Base-by-base conservation (phyloP, 2,888 invertebrate genomes). In the Isoperla grammatica region DNA sequence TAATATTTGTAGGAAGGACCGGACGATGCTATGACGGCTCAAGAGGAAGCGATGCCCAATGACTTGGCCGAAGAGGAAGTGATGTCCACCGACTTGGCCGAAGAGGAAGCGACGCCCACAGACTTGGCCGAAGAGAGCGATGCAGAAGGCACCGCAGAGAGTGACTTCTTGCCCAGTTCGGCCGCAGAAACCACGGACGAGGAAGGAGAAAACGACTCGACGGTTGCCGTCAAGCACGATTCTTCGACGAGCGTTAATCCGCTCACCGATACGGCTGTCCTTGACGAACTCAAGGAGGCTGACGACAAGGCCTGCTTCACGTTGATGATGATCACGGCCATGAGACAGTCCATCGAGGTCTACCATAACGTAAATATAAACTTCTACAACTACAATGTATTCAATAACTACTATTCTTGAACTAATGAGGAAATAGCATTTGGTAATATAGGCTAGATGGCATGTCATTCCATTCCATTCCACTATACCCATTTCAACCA, bases 301-400 rank as follows among this genome's bases (percentile, higher is more conserved):
- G 78, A 79, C 63, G 69, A 72, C 12, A 75, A 79, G 60, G 76
- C 76, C 3, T 73, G 72, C 64, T 75, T 75, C 59, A 78, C 79
- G 0, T 74, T 76, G n/a, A 69, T 71, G 60, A 71, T 77, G 29
- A 76, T 78, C 40, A 68, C 68, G 22, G 74, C 75, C 55, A 64
- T 80, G n/a, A 74, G 73, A 65, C 67, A 67, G 20, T 65, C 74
- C 55, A 74, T 78, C 8, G 70, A 68, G 1, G 71, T 73, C 64
- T 68, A 78, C 29, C 65, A 75, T 45, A 67, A 69, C 61, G 76
- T 76, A 69, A 67, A 64, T 59, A 6, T 42, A 42, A n/a, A n/a
- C n/a, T n/a, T n/a, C n/a, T n/a, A n/a, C n/a, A n/a, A n/a, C n/a
- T n/a, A n/a, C n/a, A n/a, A n/a, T n/a, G n/a, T n/a, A n/a, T n/a